Evolutionary conservation across 2,797 vertebrate species (phyloP).

Genomic region (Sebastes trivittatus): DNA sequence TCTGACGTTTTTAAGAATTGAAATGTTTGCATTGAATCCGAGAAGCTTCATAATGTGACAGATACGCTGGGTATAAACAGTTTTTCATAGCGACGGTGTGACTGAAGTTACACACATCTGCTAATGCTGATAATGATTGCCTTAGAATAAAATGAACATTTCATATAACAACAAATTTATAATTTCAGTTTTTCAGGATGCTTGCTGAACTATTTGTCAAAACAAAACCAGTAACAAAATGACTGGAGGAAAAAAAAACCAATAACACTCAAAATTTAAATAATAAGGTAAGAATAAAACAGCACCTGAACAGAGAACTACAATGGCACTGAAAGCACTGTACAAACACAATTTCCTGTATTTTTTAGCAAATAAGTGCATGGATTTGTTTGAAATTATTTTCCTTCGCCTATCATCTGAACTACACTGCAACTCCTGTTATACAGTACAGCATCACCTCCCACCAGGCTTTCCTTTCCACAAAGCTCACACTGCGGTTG

Average conservation of each 20-base stretch:
- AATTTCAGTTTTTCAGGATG: conserved; percentile 31
- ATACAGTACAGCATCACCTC: conserved; percentile 47
- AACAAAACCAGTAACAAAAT: conserved; percentile 51
- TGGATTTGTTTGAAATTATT: conserved; percentile 59
- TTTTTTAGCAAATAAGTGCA: conserved; percentile 78
- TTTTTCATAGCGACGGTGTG: neutral
- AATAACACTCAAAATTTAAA: conserved; percentile 64
- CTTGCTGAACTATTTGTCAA: conserved; percentile 38
- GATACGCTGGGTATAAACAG: conserved; percentile 7
- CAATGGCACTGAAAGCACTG: conserved; percentile 56
- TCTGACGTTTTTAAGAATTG: neutral
- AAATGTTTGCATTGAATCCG: conserved; percentile 28
- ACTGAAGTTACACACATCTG: neutral
- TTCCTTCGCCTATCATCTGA: conserved; percentile 27
- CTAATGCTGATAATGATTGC: conserved; percentile 19
- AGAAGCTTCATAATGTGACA: conserved; percentile 18
- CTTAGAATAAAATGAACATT: conserved; percentile 23
- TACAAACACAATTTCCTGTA: conserved; percentile 68
- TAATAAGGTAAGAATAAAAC: conserved; percentile 68
- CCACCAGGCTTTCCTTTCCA: conserved; percentile 8
- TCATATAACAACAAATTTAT: conserved; percentile 6
- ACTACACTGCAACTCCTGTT: conserved; percentile 41
- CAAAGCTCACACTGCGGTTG: conserved; percentile 7
- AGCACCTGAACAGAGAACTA: conserved; percentile 64
- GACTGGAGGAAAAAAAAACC: neutral